Evolutionary conservation across 2,113 vertebrate species (phyloP).

Genomic region (Serilophus lunatus): DNA sequence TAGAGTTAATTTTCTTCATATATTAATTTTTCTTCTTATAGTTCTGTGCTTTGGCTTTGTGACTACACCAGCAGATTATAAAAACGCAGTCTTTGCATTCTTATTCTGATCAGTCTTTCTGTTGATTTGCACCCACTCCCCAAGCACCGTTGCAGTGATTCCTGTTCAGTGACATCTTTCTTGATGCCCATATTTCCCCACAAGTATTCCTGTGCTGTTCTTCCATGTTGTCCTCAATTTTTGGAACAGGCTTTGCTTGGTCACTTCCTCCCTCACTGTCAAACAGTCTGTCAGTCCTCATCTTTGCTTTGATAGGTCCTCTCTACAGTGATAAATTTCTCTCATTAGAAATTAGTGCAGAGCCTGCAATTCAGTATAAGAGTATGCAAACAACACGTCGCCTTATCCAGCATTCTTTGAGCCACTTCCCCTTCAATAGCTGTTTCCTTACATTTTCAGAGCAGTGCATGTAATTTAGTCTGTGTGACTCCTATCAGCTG

Average conservation of each 20-base stretch:
- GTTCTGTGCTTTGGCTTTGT: not conserved
- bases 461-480: not conserved
- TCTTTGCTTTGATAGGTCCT: slow-evolving; percentile 14
- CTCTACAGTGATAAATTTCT: slow-evolving; percentile 29
- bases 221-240: not conserved
- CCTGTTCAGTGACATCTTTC: not conserved
- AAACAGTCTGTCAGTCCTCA: not conserved
- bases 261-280: not conserved
- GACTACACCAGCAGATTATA: not conserved
- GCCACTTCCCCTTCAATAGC: not conserved
- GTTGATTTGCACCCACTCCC: not conserved
- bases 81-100: not conserved
- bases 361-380: slow-evolving; percentile 29
- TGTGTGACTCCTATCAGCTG: not conserved
- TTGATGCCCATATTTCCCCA: not conserved
- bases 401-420: not conserved
- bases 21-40: not conserved
- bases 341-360: slow-evolving; percentile 33
- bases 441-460: not conserved
- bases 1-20: not conserved
- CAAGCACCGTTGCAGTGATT: not conserved
- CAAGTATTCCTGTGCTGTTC: not conserved
- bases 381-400: not conserved
- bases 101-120: not conserved
- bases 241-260: not conserved